Evolutionary conservation across 1,140 invertebrate genomes (phyloP).

Genomic region (Sweltsa coloradensis): DNA sequence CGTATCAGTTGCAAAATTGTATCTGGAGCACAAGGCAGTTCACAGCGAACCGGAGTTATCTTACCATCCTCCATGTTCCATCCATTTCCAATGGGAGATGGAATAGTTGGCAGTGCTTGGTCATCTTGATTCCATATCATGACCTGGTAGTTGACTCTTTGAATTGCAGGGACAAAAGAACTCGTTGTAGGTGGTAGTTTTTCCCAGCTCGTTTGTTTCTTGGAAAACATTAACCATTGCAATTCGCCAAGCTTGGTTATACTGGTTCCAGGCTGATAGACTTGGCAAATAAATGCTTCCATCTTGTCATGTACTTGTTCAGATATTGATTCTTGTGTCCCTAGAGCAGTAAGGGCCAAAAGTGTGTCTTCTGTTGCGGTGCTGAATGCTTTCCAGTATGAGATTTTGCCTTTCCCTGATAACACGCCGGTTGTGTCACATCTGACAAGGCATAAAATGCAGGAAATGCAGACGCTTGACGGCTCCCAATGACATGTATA

Average conservation of each 20-base stretch:
- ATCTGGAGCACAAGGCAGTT: conserved; percentile 4
- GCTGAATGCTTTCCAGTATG: no score
- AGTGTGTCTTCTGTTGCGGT: not conserved
- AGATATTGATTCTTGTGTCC: no score
- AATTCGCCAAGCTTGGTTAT: conserved; percentile 1
- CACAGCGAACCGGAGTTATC: conserved; percentile 2
- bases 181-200: conserved; percentile 8
- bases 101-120: not conserved
- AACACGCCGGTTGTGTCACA: no score
- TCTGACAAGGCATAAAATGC: no score
- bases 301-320: no score
- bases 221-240: conserved; percentile 7
- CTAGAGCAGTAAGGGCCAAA: no score
- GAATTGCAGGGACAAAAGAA: conserved; percentile 2
- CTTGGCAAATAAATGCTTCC: not conserved
- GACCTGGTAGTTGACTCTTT: conserved; percentile 5
- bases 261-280: not conserved
- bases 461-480: no score
- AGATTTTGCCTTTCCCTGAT: no score
- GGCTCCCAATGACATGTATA: no score
- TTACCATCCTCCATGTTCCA: not conserved
- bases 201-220: conserved; percentile 2
- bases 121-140: conserved; percentile 7
- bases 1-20: conserved; percentile 4
- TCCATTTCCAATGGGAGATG: conserved; percentile 5